Evolutionary conservation across 92 coral and sea anemone species (phyloP), one percentile per base, ranked within the genome.

Genomic region (Montipora capitata): DNA sequence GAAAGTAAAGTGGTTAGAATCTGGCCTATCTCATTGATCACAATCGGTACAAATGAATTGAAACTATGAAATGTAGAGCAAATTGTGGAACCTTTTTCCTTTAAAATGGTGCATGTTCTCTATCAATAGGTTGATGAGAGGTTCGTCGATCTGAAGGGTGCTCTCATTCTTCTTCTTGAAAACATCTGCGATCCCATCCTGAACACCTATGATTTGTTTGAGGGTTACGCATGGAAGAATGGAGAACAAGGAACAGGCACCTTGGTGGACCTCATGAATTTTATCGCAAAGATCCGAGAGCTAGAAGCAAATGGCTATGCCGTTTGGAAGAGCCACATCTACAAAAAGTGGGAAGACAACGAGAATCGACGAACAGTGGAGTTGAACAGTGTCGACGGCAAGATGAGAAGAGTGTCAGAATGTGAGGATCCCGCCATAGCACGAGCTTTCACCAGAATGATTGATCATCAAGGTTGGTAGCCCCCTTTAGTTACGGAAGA

Each of bases 401-500:
- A 49, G 77, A 81, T 67, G 65, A 35, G 51, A 16, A 11, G 20
- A 0, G 77, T 68, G 43, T 44, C 48, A 15, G 2, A 3, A 38
- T 81, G 85, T 7, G 85, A 81, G 45, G 76, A 81, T 68, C 85
- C 85, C 6, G 77, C 77, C 65, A 81, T 81, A 8, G 85, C 85
- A 8, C 43, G 77, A 68, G 85, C 85, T 4, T 45, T 81, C 11
- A 67, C 85, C 9, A 81, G 51, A 71, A 81, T 81, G 75, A 35
- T 67, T 27, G 85, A 81, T 40, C 77, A 68, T 81, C 85, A 81
- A 81, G 77, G 85, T 81, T 15, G 14, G 51, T 4, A 45, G 51
- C 5, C 51, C 5, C 51, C 20, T 18, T 18, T 18, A 18, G 20
- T 18, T 18, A 18, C 20, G 20, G 20, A 18, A 18, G 20, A 18